Percentiles rank a stretch among this genome's conserved stretches.
Conservation (phyloP, 1,140 invertebrate species). For the Metaphire vulgaris region DNA sequence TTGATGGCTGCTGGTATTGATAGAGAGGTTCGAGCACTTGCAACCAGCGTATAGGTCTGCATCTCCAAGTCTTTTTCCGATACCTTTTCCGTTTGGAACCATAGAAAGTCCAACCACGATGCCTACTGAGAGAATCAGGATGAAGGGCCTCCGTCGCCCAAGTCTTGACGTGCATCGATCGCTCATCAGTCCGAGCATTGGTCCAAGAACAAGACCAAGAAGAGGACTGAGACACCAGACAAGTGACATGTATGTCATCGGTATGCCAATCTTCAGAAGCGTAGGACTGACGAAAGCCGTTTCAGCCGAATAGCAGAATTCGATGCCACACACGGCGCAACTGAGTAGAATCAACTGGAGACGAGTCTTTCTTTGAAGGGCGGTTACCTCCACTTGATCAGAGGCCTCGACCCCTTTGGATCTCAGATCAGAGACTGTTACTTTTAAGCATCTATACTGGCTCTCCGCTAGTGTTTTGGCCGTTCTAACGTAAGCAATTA, state of each 20-base stretch:
- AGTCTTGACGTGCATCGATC: constrained; percentile 73
- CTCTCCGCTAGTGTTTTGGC: background rate
- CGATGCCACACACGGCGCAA: constrained; percentile 91
- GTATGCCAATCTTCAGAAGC: constrained; percentile 82
- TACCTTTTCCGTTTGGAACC: constrained; percentile 78
- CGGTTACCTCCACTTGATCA: background rate
- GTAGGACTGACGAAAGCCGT: constrained; percentile 94
- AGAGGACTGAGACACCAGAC: constrained; percentile 77
- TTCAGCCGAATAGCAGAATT: constrained; percentile 93
- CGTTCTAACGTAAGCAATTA: background rate
- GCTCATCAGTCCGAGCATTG: constrained; percentile 81
- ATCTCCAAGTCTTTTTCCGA: constrained; percentile 76
- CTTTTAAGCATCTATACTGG: background rate
- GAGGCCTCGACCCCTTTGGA: too few species aligned
- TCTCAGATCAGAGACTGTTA: background rate
- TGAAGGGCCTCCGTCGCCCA: constrained; percentile 83
- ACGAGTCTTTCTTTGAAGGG: constrained; percentile 61
- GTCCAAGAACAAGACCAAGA: constrained; percentile 82
- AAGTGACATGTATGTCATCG: constrained; percentile 83
- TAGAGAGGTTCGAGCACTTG: background rate
- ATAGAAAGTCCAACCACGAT: constrained; percentile 60
- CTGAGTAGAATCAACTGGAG: constrained; percentile 77
- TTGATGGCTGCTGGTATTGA: background rate
- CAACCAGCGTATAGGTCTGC: background rate
- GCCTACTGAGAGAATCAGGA: constrained; percentile 77